Evolutionary conservation across 2,113 vertebrate species (phyloP).

Genomic region (Lagopus muta): DNA sequence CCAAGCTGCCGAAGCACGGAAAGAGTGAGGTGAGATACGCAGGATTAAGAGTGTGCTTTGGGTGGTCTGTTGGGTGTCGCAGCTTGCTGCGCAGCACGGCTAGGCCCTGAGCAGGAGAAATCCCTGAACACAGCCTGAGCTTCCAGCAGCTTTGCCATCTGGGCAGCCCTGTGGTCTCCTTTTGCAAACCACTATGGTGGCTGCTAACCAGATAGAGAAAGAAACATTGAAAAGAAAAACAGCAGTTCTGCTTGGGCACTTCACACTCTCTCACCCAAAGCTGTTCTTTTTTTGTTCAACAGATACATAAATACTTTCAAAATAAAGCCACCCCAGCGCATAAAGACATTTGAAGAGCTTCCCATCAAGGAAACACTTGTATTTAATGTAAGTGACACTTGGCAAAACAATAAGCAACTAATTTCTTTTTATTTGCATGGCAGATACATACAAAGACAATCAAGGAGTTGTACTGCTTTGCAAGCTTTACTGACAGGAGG

Average conservation of each 20-base stretch:
- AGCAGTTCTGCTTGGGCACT: background rate
- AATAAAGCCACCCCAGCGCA: constrained; percentile 65
- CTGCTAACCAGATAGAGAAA: background rate
- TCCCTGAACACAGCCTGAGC: background rate
- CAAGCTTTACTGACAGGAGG: background rate
- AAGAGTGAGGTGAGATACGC: constrained; percentile 72
- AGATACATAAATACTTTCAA: constrained; percentile 81
- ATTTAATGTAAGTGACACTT: constrained; percentile 75
- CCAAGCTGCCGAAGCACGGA: constrained; percentile 68
- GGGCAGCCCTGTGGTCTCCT: background rate
- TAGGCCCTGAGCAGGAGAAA: background rate
- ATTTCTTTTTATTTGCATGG: background rate
- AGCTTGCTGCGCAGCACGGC: background rate
- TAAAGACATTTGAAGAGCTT: constrained; percentile 80
- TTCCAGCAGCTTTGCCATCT: background rate
- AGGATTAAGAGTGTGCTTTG: background rate
- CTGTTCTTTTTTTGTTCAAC: constrained; percentile 25
- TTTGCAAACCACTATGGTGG: fast-evolving
- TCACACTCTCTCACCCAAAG: background rate
- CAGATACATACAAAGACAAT: background rate
- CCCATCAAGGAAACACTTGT: constrained; percentile 59
- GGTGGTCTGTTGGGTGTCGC: background rate
- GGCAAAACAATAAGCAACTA: background rate
- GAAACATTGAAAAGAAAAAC: background rate
- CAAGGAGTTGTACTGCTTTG: background rate